Evolutionary conservation across 2,797 vertebrate species (phyloP).

Genomic region (Acanthurus tractus): DNA sequence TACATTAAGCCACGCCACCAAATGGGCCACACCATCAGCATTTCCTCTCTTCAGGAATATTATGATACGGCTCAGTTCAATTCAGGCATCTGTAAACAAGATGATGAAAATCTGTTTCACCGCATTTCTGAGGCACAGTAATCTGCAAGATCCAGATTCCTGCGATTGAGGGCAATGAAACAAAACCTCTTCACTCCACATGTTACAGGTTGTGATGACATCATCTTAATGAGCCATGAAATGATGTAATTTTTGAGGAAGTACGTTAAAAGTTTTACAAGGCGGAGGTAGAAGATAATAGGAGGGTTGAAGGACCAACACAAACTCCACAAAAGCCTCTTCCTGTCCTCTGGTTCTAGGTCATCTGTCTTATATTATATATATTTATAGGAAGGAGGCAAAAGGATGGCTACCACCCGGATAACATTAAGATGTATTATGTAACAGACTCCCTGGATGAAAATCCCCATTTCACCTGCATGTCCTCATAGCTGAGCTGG

Average conservation of each 20-base stretch:
- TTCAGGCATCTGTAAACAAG: conserved; percentile 57
- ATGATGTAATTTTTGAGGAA: conserved; percentile 79
- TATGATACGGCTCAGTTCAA: conserved; percentile 39
- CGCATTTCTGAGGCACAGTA: conserved; percentile 22
- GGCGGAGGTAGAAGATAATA: conserved; percentile 56
- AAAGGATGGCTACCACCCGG: conserved; percentile 26
- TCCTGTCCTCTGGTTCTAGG: conserved; percentile 46
- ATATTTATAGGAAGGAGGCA: conserved; percentile 43
- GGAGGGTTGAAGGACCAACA: conserved; percentile 55
- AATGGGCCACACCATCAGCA: conserved; percentile 24
- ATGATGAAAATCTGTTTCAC: conserved; percentile 41
- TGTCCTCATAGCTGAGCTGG: conserved; percentile 34
- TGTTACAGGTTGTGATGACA: conserved; percentile 70
- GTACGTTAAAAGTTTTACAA: conserved; percentile 71
- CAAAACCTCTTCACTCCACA: conserved; percentile 42
- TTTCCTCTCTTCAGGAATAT: conserved; percentile 43
- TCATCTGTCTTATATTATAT: conserved; percentile 42
- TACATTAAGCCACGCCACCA: conserved; percentile 18
- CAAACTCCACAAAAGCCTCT: conserved; percentile 39
- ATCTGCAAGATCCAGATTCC: conserved; percentile 16
- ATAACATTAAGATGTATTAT: conserved; percentile 46
- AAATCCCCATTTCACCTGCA: conserved; percentile 56
- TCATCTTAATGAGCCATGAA: conserved; percentile 73
- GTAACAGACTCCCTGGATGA: conserved; percentile 31
- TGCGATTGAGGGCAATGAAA: conserved; percentile 45